Evolutionary conservation across 2,888 invertebrate species (phyloP), one percentile per base, ranked within the genome.

Genomic region (Sceliomorpha sp.): DNA sequence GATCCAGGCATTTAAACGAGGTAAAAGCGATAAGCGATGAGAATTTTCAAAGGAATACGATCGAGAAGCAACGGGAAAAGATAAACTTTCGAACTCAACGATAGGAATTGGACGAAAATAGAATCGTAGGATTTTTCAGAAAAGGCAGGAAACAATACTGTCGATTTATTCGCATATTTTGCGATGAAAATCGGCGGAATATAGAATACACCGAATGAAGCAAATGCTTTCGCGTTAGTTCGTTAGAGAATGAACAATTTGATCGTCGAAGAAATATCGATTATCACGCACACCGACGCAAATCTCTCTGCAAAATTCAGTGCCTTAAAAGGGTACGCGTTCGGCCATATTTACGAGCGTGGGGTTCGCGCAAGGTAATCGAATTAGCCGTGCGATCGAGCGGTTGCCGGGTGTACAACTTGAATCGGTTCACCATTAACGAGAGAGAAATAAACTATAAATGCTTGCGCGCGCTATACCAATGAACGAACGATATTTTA

Each of bases 311-410:
- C 36, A 55, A 66, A 70, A 62, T 66, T 50, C 66, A 70, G 45
- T 31, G 34, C 66, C 70, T 66, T 70, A 70, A 70, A 70, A 60
- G 70, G 70, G 37, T 66, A 64, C 40, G 51, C 32, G 48, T 48
- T 56, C 36, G 31, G 48, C 55, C 53, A 45, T 62, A 62, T 67
- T 70, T 70, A 62, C 62, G 58, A 70, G 66, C 62, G 56, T 44
- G 44, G 34, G 42, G 48, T 32, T 58, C 40, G 56, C 31, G 34
- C 56, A 63, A 58, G 66, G 62, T 67, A 63, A 63, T 67, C 63
- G 71, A 67, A 67, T 71, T 55, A 59, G 34, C 48, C 58, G n/a
- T 51, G 34, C 67, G 59, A 67, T 62, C 63, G 37, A 40, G 40
- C 44, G 12, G 36, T 44, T 42, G 37, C 45, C 39, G 64, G 20